Percentiles rank a stretch among this genome's conserved stretches.
phyloP scores from a whole-genome alignment of 2,113 vertebrate genomes.

The Shinisaurus crocodilurus region DNA sequence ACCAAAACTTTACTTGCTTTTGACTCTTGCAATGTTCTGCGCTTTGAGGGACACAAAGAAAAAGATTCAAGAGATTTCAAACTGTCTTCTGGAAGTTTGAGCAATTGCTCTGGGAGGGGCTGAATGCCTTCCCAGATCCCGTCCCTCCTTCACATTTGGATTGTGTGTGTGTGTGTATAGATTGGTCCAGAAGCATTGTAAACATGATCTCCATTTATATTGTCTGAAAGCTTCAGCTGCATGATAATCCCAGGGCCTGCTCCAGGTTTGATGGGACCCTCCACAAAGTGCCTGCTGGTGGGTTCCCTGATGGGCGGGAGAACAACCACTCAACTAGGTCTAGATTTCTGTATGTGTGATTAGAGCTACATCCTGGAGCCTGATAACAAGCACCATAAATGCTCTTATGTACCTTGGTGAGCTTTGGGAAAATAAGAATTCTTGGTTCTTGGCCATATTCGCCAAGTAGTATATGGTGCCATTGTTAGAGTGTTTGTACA shows the following conservation, averaged over 20 bases:
- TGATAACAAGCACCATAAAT: not conserved
- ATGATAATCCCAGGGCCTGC: not conserved
- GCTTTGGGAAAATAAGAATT: not conserved
- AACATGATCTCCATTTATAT: not conserved
- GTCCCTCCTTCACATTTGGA: not conserved
- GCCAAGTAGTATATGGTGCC: not conserved
- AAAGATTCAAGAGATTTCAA: not conserved
- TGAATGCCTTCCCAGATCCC: not conserved
- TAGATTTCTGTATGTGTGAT: not conserved
- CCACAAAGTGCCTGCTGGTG: not conserved
- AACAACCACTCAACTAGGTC: not conserved
- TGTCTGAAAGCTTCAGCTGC: not conserved
- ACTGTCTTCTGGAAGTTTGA: not conserved
- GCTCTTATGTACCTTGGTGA: not conserved
- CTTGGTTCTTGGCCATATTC: not conserved
- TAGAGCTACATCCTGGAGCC: not conserved
- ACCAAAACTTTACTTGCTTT: slow-evolving; percentile 43
- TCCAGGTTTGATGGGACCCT: not conserved
- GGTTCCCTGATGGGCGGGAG: not conserved
- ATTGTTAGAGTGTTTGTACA: no score
- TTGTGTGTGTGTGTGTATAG: not conserved
- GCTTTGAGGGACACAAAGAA: not conserved
- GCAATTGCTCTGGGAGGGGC: not conserved
- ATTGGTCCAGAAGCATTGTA: not conserved
- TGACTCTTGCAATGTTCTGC: slow-evolving; percentile 40